Percentiles rank a stretch among this genome's conserved stretches.
Conservation (phyloP, 1,140 invertebrate species). For the Polyergus mexicanus region DNA sequence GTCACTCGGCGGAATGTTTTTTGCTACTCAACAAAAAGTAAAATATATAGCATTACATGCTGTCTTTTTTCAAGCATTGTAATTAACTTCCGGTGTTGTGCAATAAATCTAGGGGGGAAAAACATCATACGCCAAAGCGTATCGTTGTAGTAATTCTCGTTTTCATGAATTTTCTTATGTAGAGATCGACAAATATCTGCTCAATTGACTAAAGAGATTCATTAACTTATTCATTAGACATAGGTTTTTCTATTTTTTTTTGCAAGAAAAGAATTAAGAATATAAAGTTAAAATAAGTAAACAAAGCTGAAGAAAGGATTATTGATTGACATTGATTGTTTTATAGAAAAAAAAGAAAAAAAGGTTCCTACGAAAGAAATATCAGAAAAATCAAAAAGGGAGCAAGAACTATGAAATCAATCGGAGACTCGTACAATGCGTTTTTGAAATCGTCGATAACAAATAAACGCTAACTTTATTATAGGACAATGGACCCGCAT, state of each 20-base stretch:
- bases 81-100: slow-evolving; percentile 34
- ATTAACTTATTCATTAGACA: not conserved
- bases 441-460: slow-evolving; percentile 32
- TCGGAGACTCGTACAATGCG: not conserved
- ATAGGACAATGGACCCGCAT: slow-evolving; percentile 51
- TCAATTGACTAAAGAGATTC: not conserved
- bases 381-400: not conserved
- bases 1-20: slow-evolving; percentile 21
- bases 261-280: not conserved
- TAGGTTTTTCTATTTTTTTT: not conserved
- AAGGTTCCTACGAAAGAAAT: not conserved
- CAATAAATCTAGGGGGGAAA: slow-evolving; percentile 24
- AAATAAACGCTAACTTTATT: slow-evolving; percentile 55
- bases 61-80: slow-evolving; percentile 33
- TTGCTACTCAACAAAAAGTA: slow-evolving; percentile 35
- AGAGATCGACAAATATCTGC: not conserved
- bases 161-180: not conserved
- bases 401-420: slow-evolving; percentile 1
- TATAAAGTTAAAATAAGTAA: not conserved
- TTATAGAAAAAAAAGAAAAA: not conserved
- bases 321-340: not conserved
- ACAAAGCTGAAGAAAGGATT: not conserved
- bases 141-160: slow-evolving; percentile 12
- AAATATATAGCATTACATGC: slow-evolving; percentile 7
- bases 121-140: not conserved